These are phyloP conservation scores for Cydia pomonella DNA, from an alignment of 1,140 invertebrate genomes.

Conservation along the genomic window DNA sequence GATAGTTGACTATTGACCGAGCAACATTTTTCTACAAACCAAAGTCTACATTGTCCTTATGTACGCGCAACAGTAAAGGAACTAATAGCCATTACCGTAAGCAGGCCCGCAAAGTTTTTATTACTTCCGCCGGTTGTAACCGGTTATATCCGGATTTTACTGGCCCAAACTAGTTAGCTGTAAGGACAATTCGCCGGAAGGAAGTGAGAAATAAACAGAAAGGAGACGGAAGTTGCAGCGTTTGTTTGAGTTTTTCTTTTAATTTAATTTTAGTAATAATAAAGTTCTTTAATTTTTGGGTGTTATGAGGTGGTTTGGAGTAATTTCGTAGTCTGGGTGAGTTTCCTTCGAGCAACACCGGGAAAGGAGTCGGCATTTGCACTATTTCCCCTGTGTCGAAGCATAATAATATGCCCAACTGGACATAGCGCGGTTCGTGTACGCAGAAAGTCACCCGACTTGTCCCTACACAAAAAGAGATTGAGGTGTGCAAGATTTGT, in stretches of 20 bases:
- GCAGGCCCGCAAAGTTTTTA: conserved; percentile 4
- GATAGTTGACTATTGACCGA: neutral
- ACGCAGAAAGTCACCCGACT: no score
- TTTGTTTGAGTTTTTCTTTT: neutral
- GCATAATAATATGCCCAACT: no score
- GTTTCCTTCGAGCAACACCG: no score
- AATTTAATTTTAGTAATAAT: neutral
- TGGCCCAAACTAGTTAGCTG: conserved; percentile 51
- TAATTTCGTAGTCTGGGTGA: no score
- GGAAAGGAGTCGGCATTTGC: no score
- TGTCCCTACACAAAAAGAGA: no score
- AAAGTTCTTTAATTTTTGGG: neutral
- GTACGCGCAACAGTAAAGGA: neutral
- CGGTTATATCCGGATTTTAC: conserved; percentile 46
- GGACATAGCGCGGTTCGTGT: no score
- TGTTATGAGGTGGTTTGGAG: no score
- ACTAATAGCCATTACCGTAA: conserved; percentile 8
- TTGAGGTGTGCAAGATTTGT: no score
- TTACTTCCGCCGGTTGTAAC: conserved; percentile 15
- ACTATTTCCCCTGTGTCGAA: no score
- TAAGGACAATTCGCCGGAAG: conserved; percentile 42
- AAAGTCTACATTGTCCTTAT: neutral
- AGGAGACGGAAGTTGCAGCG: neutral
- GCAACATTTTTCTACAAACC: neutral
- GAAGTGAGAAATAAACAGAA: neutral